Conservation (phyloP, 2,888 invertebrate genomes). For the Lampropteryx suffumata region DNA sequence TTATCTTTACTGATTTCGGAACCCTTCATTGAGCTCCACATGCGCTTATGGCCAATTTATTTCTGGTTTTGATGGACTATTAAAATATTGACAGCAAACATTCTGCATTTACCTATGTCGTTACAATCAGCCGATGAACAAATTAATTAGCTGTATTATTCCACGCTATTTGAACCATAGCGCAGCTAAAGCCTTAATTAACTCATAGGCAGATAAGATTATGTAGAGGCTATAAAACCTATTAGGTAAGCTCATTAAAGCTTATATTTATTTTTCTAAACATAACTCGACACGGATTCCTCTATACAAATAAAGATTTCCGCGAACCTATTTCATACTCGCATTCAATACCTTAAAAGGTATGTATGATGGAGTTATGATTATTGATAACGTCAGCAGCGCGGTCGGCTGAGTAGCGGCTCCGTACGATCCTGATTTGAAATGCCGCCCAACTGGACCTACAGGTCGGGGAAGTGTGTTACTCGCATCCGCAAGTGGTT, state of each 20-base stretch:
- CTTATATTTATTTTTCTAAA: slow-evolving; percentile 3
- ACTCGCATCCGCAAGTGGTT: slow-evolving; percentile 55
- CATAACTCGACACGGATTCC: slow-evolving; percentile 6
- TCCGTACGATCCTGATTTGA: slow-evolving; percentile 48
- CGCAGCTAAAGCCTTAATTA: not conserved
- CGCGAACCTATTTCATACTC: slow-evolving; percentile 28
- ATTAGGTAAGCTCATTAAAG: not conserved
- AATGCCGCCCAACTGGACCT: slow-evolving; percentile 59
- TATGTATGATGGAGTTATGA: slow-evolving; percentile 35
- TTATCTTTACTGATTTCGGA: too few relatives aligned
- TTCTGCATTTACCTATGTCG: not conserved
- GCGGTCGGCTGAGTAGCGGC: slow-evolving; percentile 28
- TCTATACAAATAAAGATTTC: slow-evolving; percentile 24
- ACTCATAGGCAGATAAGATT: not conserved
- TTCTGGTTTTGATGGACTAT: too few relatives aligned
- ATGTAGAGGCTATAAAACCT: not conserved
- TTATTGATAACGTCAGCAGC: slow-evolving; percentile 35
- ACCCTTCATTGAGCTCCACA: too few relatives aligned
- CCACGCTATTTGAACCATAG: slow-evolving; percentile 1
- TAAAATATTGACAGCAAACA: not conserved
- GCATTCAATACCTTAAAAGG: slow-evolving; percentile 31
- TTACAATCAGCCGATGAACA: not conserved
- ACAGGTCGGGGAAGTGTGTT: slow-evolving; percentile 54
- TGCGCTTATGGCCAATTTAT: too few relatives aligned
- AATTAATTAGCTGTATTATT: slow-evolving; percentile 3